Evolutionary conservation across 2,888 invertebrate species (phyloP).

Genomic region (Drosophila cognata): DNA sequence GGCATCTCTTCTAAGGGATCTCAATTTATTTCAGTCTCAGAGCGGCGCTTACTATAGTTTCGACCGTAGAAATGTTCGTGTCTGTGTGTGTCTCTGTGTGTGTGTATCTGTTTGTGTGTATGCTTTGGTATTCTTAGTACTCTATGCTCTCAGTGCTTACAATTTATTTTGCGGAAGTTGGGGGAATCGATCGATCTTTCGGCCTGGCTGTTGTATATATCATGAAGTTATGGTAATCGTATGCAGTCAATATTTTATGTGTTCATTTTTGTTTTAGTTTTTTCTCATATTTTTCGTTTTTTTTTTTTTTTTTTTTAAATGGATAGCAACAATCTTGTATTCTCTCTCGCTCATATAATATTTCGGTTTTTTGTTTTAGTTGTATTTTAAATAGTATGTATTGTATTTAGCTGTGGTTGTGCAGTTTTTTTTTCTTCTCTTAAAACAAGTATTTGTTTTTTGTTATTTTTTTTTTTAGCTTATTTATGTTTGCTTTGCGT

Average conservation of each 20-base stretch:
- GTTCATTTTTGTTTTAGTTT: constrained; percentile 33
- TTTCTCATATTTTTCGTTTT: constrained; percentile 44
- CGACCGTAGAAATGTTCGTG: constrained; percentile 32
- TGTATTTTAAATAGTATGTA: constrained; percentile 73
- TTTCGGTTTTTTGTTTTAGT: constrained; percentile 71
- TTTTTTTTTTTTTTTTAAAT: constrained; percentile 68
- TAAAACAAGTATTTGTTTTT: constrained; percentile 44
- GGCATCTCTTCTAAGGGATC: constrained; percentile 26
- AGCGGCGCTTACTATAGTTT: constrained; percentile 50
- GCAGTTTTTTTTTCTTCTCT: constrained; percentile 45
- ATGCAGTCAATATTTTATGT: constrained; percentile 56
- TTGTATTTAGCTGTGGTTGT: constrained; percentile 72
- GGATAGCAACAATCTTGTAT: constrained; percentile 85
- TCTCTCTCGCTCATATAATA: constrained; percentile 83
- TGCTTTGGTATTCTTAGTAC: constrained; percentile 10
- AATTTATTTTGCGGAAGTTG: constrained; percentile 19
- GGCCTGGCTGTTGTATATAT: constrained; percentile 37
- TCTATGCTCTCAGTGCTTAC: constrained; percentile 46
- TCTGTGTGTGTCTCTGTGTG: background rate
- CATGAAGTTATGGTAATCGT: constrained; percentile 53
- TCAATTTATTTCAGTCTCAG: constrained; percentile 56
- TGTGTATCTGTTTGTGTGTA: background rate
- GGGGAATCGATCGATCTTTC: constrained; percentile 34
- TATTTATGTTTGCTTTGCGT: constrained; percentile 46
- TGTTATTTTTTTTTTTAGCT: constrained; percentile 28